A percentile compares a stretch with the other conserved stretches of the same genome.
Conservation (phyloP, 1,140 invertebrate species). For the Stratiolaelaps scimitus region DNA sequence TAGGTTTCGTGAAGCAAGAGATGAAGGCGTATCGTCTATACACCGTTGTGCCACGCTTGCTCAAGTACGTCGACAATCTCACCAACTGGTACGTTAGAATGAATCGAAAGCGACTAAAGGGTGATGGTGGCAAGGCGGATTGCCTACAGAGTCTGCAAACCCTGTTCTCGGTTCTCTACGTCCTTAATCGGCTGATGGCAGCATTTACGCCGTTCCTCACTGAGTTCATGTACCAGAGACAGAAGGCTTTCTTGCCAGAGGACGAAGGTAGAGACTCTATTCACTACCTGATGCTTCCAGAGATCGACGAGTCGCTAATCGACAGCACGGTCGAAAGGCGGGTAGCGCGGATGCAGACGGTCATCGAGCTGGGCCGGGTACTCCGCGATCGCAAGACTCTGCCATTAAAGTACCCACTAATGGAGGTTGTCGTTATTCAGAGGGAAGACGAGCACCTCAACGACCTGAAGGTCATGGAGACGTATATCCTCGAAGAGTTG, state of each 20-base stretch:
- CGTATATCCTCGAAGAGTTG: constrained; percentile 82
- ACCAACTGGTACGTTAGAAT: constrained; percentile 98
- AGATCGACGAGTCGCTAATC: constrained; percentile 55
- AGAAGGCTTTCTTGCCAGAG: constrained; percentile 46
- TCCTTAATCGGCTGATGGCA: constrained; percentile 82
- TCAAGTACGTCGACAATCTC: constrained; percentile 92
- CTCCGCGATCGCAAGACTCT: constrained; percentile 82
- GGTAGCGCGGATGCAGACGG: constrained; percentile 80
- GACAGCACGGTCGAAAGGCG: constrained; percentile 74
- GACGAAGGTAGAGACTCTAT: constrained; percentile 53
- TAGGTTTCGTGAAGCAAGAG: constrained; percentile 75
- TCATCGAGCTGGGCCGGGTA: constrained; percentile 85
- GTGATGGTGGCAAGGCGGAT: constrained; percentile 60
- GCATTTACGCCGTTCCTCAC: constrained; percentile 95
- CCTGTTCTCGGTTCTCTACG: constrained; percentile 71
- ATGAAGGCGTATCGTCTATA: constrained; percentile 89
- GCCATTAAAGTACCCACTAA: constrained; percentile 90
- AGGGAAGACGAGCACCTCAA: constrained; percentile 61
- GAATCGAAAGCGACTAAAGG: constrained; percentile 82
- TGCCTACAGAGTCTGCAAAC: constrained; percentile 72
- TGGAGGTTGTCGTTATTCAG: constrained; percentile 87
- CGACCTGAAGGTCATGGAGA: constrained; percentile 65
- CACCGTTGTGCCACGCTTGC: constrained; percentile 79
- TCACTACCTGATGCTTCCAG: constrained; percentile 77
- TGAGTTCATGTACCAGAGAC: constrained; percentile 85